Conservation (phyloP, 2,888 invertebrate genomes). For the Leucoma salicis region DNA sequence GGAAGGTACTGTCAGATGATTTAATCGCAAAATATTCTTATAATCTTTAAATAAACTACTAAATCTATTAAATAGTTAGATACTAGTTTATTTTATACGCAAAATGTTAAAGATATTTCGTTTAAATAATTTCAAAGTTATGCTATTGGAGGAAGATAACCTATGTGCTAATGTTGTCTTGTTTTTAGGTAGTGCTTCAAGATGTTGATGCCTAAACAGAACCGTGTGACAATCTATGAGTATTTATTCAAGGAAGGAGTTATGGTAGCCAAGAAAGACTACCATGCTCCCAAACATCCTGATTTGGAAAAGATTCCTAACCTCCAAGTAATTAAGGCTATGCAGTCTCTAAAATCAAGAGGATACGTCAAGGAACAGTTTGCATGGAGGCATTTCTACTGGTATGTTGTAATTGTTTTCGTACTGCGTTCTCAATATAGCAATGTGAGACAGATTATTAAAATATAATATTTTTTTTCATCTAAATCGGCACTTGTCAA, state of each 20-base stretch:
- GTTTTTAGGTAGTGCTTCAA: constrained; percentile 81
- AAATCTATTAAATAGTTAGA: constrained; percentile 12
- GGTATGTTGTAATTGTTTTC: constrained; percentile 81
- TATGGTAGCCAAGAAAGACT: constrained; percentile 99
- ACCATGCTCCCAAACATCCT: constrained; percentile 98
- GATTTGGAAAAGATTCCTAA: constrained; percentile 97
- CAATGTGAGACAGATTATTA: too few species aligned
- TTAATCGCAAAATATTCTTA: constrained; percentile 36
- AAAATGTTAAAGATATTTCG: constrained; percentile 31
- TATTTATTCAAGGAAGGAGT: constrained; percentile 99
- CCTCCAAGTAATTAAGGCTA: constrained; percentile 98
- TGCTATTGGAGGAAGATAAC: constrained; percentile 37
- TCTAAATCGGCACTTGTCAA: too few species aligned
- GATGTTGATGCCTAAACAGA: constrained; percentile 99
- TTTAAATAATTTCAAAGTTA: constrained; percentile 14
- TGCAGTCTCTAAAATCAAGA: constrained; percentile 97
- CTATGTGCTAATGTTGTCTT: constrained; percentile 44
- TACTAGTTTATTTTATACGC: constrained; percentile 6
- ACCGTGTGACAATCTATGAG: constrained; percentile 97
- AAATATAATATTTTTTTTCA: too few species aligned
- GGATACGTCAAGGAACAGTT: constrained; percentile 99
- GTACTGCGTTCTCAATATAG: too few species aligned
- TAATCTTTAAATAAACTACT: constrained; percentile 28
- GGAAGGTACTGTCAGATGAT: constrained; percentile 40
- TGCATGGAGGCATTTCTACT: constrained; percentile 99